phyloP scores from a whole-genome alignment of 1,140 invertebrate species.

The Muscidifurax raptorellus region DNA sequence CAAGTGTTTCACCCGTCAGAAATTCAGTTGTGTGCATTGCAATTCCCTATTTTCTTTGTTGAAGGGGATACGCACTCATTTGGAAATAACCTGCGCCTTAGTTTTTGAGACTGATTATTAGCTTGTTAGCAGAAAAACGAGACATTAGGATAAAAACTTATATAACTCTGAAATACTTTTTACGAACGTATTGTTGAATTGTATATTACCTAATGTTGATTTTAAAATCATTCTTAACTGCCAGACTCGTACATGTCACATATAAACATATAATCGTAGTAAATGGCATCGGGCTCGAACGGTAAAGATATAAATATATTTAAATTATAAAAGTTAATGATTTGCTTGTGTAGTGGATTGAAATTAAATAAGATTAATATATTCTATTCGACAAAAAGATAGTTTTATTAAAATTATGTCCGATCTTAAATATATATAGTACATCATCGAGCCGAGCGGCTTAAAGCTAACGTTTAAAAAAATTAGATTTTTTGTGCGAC shows the following conservation, averaged over 20 bases:
- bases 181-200: no score
- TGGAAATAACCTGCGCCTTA: not conserved
- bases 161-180: no score
- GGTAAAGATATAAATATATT: no score
- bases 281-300: no score
- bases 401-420: slow-evolving; percentile 49
- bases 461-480: slow-evolving; percentile 25
- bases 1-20: not conserved
- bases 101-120: not conserved
- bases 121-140: not conserved
- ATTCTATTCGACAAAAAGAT: slow-evolving; percentile 32
- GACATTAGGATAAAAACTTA: no score
- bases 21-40: not conserved
- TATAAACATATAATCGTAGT: no score
- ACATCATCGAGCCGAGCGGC: slow-evolving; percentile 22
- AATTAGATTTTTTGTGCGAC: slow-evolving; percentile 31
- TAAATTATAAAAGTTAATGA: no score
- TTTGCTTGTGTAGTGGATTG: not conserved
- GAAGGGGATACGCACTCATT: not conserved
- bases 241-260: no score
- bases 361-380: slow-evolving; percentile 9
- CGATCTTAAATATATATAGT: slow-evolving; percentile 37
- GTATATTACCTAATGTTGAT: no score
- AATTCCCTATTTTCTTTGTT: not conserved
- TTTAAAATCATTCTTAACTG: no score